These are phyloP conservation scores for Hydrophis major DNA, from an alignment of 2,797 vertebrate species.

Conservation along the genomic window DNA sequence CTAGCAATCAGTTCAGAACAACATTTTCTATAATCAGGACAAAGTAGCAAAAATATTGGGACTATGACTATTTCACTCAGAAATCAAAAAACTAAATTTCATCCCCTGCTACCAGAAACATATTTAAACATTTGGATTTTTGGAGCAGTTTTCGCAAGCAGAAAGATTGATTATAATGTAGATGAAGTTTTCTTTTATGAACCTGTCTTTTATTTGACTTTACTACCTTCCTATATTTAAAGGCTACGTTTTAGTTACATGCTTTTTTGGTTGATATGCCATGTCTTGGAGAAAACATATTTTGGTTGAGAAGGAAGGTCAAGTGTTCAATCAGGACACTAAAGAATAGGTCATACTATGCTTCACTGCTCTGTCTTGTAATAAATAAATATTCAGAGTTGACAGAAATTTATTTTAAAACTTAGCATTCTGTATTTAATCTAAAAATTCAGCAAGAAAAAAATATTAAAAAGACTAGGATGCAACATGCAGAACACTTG, in stretches of 20 bases:
- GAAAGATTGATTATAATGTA: constrained; percentile 15
- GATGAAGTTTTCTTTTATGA: fast-evolving
- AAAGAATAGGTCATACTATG: constrained; percentile 73
- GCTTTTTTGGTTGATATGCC: constrained; percentile 60
- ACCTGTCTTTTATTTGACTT: constrained; percentile 11
- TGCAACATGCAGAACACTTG: neutral
- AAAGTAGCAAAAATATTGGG: neutral
- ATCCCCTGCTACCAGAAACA: constrained; percentile 40
- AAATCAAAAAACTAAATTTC: constrained; percentile 29
- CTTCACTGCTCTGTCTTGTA: constrained; percentile 63
- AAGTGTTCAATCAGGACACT: constrained; percentile 72
- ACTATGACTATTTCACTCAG: constrained; percentile 15
- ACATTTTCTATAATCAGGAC: neutral
- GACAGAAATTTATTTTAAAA: constrained; percentile 70
- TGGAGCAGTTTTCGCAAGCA: constrained; percentile 9
- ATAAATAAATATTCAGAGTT: constrained; percentile 69
- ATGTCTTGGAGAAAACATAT: constrained; percentile 71
- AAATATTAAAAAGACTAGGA: constrained; percentile 56
- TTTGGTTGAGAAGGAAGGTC: constrained; percentile 69
- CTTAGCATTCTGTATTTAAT: constrained; percentile 71
- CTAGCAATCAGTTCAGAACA: neutral
- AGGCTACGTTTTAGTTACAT: constrained; percentile 61
- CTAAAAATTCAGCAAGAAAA: constrained; percentile 67
- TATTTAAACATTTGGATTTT: constrained; percentile 28
- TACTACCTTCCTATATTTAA: constrained; percentile 47